These are phyloP conservation scores for Drosophila picticornis DNA, from an alignment of 2,888 invertebrate genomes.

Conservation along the genomic window DNA sequence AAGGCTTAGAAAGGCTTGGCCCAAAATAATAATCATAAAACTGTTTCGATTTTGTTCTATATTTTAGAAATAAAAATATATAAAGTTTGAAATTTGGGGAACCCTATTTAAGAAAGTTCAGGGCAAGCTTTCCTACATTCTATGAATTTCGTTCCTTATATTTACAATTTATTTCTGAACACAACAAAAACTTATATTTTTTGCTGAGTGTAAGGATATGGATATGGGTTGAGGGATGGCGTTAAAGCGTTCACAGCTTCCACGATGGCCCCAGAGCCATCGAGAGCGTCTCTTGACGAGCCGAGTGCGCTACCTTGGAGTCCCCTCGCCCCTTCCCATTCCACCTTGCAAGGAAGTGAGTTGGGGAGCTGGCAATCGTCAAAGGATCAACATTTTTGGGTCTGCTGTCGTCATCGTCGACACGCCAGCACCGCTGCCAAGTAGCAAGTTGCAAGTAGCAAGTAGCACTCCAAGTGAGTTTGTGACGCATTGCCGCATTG, in stretches of 20 bases:
- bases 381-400: constrained; percentile 72
- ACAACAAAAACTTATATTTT: background rate
- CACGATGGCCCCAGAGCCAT: constrained; percentile 53
- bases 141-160: background rate
- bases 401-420: constrained; percentile 35
- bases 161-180: background rate
- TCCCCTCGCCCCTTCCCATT: background rate
- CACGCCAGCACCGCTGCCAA: constrained; percentile 63
- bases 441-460: constrained; percentile 49
- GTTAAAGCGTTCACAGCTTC: constrained; percentile 66
- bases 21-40: too few species aligned
- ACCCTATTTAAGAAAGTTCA: too few species aligned
- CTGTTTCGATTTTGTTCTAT: too few species aligned
- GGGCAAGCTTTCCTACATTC: background rate
- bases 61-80: too few species aligned
- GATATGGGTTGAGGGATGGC: constrained; percentile 29
- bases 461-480: constrained; percentile 75
- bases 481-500: constrained; percentile 81
- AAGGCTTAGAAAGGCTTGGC: too few species aligned
- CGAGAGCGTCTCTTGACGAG: constrained; percentile 73
- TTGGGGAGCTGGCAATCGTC: constrained; percentile 64
- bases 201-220: background rate
- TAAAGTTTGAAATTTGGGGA: too few species aligned
- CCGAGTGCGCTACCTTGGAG: constrained; percentile 56
- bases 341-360: background rate